phyloP scores from a whole-genome alignment of 2,113 vertebrate species.

The Nycticebus coucang region DNA sequence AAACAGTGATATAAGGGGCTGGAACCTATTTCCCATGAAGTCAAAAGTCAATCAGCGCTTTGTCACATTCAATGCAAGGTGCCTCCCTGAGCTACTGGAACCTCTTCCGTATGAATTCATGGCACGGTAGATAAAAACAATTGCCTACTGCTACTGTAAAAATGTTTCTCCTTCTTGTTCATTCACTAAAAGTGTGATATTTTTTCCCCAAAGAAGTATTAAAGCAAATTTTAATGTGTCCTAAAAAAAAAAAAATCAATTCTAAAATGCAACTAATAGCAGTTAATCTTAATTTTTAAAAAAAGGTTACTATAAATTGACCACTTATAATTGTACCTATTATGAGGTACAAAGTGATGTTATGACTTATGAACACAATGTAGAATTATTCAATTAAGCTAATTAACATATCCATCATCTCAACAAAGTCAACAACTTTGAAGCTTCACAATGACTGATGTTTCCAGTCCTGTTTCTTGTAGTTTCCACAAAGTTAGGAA shows the following conservation, averaged over 20 bases:
- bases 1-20: no score
- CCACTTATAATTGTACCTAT: not conserved
- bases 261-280: not conserved
- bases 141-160: no score
- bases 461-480: not conserved
- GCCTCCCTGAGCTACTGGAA: no score
- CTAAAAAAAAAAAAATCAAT: not conserved
- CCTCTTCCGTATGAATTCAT: no score
- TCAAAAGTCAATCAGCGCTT: no score
- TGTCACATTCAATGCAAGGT: no score
- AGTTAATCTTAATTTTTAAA: not conserved
- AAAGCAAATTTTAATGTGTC: no score
- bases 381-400: not conserved
- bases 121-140: no score
- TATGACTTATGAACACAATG: not conserved
- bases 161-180: no score
- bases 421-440: not conserved
- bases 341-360: not conserved
- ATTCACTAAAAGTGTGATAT: no score
- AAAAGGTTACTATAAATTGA: not conserved
- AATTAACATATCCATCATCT: not conserved
- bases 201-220: no score
- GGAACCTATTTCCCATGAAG: no score
- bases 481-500: not conserved
- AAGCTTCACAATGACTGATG: not conserved